Evolutionary conservation across 2,888 invertebrate genomes (phyloP).

Genomic region (Ichneumoninae sp.): DNA sequence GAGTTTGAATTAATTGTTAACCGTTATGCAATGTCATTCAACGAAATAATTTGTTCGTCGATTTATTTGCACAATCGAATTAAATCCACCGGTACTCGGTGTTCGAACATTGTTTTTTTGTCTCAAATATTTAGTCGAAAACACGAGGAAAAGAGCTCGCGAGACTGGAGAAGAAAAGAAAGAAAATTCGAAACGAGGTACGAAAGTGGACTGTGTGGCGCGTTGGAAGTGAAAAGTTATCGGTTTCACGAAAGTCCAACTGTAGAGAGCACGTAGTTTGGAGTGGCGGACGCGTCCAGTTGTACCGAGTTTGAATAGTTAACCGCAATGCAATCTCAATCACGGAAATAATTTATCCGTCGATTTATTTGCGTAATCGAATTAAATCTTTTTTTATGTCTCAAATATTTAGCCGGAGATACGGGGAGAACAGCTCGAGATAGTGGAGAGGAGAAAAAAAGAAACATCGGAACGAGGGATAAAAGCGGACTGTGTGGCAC

Average conservation of each 20-base stretch:
- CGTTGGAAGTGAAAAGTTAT: slow-evolving; percentile 49
- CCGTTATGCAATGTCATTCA: not conserved
- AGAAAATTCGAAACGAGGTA: not conserved
- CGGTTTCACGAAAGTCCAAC: slow-evolving; percentile 46
- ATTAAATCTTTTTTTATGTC: not conserved
- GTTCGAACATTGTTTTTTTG: not conserved
- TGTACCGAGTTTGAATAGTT: not conserved
- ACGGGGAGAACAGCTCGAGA: not conserved
- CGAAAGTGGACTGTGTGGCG: not conserved
- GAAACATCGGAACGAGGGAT: not conserved
- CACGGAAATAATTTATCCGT: not conserved
- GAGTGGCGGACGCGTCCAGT: slow-evolving; percentile 34
- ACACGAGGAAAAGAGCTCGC: not conserved
- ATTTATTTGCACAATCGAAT: not conserved
- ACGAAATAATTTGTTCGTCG: not conserved
- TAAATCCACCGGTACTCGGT: not conserved
- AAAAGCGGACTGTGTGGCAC: not conserved
- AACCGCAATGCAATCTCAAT: not conserved
- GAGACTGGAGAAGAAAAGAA: slow-evolving; percentile 3
- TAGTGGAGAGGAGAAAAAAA: not conserved
- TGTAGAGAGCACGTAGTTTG: slow-evolving; percentile 29
- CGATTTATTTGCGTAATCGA: not conserved
- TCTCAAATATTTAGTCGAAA: not conserved
- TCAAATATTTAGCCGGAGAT: not conserved
- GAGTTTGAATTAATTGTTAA: not conserved